Evolutionary conservation across 2,113 vertebrate species (phyloP), one percentile per base, ranked within the genome.

Genomic region (Pandion haliaetus): DNA sequence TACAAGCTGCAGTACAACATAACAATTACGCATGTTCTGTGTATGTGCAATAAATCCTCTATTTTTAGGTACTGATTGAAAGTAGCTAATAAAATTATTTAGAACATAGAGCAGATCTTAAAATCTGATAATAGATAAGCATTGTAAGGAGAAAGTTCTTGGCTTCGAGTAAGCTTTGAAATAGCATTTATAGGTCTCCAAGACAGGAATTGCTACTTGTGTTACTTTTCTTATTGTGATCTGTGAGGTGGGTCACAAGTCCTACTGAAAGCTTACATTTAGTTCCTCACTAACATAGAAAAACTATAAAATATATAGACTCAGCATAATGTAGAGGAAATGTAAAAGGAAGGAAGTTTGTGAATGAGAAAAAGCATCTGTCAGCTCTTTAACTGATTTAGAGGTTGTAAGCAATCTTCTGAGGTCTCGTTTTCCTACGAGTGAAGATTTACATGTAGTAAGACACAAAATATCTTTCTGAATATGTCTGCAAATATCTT

Each of bases 331-430:
- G 38, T 54, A 71, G 78, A 85, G 93, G 95, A 97, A 91, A 85
- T 94, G 70, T 92, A 44, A 76, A 91, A 88, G 94, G 93, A 95
- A 95, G 93, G 91, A 95, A 93, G 91, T 69, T 79, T 90, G 72
- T 70, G 86, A 91, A 90, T 88, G 74, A 88, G 79, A 93, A 95
- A 86, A 93, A 62, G 83, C 66, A 36, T 90, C 67, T 94, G 91
- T 94, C 84, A 97, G 93, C 86, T 85, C 71, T 95, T 95, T 24
- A 66, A 54, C 49, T 70, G 73, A 82, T 89, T 73, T 81, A 28
- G 57, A 76, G 61, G 32, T 80, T 85, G 57, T 82, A 90, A 84
- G 93, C 85, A 89, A 61, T 84, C 40, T 93, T 71, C 59, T 18
- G 70, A 76, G 58, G 16, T 70, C 73, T 85, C 1, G 0, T 57